Evolutionary conservation across 2,797 vertebrate species (phyloP), one percentile per base, ranked within the genome.

Genomic region (Melanotaenia nigrans): DNA sequence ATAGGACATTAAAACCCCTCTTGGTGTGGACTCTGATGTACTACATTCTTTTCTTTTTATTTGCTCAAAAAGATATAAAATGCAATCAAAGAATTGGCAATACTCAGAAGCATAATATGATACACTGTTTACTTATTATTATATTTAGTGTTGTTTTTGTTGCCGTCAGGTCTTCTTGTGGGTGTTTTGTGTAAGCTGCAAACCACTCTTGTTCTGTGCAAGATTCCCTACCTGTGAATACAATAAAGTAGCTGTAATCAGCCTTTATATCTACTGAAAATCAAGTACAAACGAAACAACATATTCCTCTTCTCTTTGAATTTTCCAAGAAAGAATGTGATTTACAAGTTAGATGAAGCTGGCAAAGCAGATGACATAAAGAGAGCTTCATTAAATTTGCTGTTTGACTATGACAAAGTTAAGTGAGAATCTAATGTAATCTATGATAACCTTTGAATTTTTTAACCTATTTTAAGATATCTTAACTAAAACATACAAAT

Each of bases 401-500:
- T 77, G 62, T 73, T 18, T 76, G 33, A 59, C 11, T 33, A 25
- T 55, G n/a, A 36, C n/a, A 69, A 18, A 60, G 5, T 25, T 62
- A 18, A 68, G 18, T 68, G 3, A 38, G 6, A 8, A 70, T 57
- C 53, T 65, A 51, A 33, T 68, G 14, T 56, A 68, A 67, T 65
- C 24, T 67, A 10, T 71, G 2, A 24, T 36, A 55, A 10, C 28
- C 33, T 65, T 58, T 55, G 1, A 80, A 60, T 80, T 35, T 64
- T 77, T 73, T 49, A 30, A 74, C 53, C 30, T 61, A 68, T 22
- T 73, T 61, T 61, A 22, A 77, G 20, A 54, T 28, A 16, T 70
- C 30, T 72, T 20, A 73, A 63, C 59, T 3, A 56, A 74, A 74
- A 61, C 54, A 72, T 68, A 36, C 18, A 53, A 25, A 83, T 80